These are phyloP conservation scores for Hemibagrus wyckioides DNA, from an alignment of 2,113 vertebrate species.

Conservation along the genomic window DNA sequence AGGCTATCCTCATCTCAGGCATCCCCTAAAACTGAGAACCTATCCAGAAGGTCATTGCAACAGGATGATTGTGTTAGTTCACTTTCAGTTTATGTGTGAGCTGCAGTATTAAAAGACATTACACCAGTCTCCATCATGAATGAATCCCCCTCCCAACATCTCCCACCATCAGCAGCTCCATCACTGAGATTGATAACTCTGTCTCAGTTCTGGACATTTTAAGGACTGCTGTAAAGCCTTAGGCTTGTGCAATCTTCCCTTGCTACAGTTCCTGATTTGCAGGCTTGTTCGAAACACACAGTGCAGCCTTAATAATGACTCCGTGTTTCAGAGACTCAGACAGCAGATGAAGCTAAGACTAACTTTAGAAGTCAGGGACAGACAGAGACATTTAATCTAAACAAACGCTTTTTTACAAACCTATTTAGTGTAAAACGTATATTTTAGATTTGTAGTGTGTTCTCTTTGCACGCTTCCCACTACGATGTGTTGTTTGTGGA, in stretches of 20 bases:
- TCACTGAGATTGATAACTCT: constrained; percentile 32
- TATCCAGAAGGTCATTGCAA: neutral
- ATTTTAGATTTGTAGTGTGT: neutral
- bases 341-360: neutral
- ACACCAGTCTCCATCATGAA: constrained; percentile 1
- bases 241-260: constrained; percentile 14
- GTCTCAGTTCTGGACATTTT: constrained; percentile 27
- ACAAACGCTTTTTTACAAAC: neutral
- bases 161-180: neutral
- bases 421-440: neutral
- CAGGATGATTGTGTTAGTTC: neutral
- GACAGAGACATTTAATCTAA: neutral
- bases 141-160: constrained; percentile 5
- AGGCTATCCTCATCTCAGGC: neutral
- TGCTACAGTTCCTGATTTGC: constrained; percentile 8
- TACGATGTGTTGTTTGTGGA: neutral
- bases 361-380: neutral
- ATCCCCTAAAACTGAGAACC: neutral
- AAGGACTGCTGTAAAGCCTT: constrained; percentile 25
- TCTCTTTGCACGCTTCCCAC: too few relatives aligned
- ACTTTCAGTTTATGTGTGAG: neutral
- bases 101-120: constrained; percentile 20
- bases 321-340: neutral
- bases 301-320: constrained; percentile 19
- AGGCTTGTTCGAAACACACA: neutral